Conservation (phyloP, 2,888 invertebrate species). For the Plemyria rubiginata region DNA sequence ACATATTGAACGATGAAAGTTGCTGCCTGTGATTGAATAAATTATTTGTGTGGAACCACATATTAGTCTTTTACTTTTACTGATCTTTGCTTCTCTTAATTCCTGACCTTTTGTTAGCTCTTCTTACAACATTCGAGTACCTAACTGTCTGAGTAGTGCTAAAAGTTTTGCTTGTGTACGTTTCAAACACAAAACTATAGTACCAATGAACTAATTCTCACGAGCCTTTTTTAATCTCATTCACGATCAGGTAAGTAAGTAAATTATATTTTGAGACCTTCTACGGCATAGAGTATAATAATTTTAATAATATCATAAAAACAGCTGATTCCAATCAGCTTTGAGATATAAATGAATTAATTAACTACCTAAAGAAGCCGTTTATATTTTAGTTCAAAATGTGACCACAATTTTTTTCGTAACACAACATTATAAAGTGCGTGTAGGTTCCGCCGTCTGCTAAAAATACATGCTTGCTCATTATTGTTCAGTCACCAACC, state of each 20-base stretch:
- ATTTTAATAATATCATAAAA: conserved; percentile 38
- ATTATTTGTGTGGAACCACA: conserved; percentile 33
- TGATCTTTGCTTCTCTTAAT: not conserved
- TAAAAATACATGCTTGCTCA: no score
- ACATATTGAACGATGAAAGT: conserved; percentile 46
- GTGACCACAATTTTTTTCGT: not conserved
- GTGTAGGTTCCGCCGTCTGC: not conserved
- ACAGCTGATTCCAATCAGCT: conserved; percentile 25
- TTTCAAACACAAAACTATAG: conserved; percentile 8
- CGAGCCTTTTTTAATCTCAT: conserved; percentile 22
- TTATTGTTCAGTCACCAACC: no score
- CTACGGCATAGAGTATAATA: conserved; percentile 30
- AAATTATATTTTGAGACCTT: conserved; percentile 29
- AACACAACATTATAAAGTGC: not conserved
- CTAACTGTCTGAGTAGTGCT: not conserved
- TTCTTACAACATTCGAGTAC: no score
- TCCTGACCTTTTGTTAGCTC: no score
- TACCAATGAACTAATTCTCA: conserved; percentile 34
- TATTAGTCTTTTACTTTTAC: conserved; percentile 9
- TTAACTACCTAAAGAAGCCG: not conserved
- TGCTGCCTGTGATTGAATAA: conserved; percentile 48
- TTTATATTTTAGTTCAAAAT: not conserved
- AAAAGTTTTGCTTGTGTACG: not conserved
- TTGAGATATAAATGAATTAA: conserved; percentile 31
- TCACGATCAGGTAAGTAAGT: conserved; percentile 10